phyloP scores from a whole-genome alignment of 2,888 invertebrate species.

The Drosophila gaucha region DNA sequence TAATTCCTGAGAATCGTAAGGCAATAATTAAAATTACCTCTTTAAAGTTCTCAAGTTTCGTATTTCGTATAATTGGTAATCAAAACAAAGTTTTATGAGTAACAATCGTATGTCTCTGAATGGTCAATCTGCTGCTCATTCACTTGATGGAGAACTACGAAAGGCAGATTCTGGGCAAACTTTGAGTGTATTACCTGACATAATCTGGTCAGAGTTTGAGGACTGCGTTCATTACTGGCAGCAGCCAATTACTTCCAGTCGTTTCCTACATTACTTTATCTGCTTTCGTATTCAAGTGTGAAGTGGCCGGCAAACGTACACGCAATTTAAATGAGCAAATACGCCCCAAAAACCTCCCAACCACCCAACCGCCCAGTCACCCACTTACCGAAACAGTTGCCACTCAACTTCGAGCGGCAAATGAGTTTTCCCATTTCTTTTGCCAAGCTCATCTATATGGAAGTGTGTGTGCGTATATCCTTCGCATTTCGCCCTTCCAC shows the following conservation, averaged over 20 bases:
- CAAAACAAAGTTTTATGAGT: too few relatives aligned
- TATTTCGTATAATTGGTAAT: too few relatives aligned
- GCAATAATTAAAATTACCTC: too few relatives aligned
- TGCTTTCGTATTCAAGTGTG: constrained; percentile 79
- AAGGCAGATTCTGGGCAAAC: constrained; percentile 9
- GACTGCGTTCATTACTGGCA: constrained; percentile 56
- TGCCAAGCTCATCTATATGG: constrained; percentile 49
- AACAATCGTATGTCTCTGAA: too few relatives aligned
- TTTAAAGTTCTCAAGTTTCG: too few relatives aligned
- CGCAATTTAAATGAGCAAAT: constrained; percentile 76
- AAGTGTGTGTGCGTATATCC: constrained; percentile 20
- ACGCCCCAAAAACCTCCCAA: constrained; percentile 30
- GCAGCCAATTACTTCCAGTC: constrained; percentile 74
- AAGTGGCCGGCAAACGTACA: constrained; percentile 75
- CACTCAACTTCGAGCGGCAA: constrained; percentile 63
- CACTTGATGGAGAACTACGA: background rate
- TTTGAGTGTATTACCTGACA: constrained; percentile 28
- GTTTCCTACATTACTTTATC: constrained; percentile 73
- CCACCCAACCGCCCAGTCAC: background rate
- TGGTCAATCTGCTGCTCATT: too few relatives aligned
- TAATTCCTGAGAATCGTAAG: too few relatives aligned
- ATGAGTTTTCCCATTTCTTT: constrained; percentile 70
- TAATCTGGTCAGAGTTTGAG: constrained; percentile 15
- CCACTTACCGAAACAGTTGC: constrained; percentile 21
- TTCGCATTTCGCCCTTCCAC: constrained; percentile 4